Evolutionary conservation across 1,140 invertebrate genomes (phyloP).

Genomic region (Eurosta solidaginis): DNA sequence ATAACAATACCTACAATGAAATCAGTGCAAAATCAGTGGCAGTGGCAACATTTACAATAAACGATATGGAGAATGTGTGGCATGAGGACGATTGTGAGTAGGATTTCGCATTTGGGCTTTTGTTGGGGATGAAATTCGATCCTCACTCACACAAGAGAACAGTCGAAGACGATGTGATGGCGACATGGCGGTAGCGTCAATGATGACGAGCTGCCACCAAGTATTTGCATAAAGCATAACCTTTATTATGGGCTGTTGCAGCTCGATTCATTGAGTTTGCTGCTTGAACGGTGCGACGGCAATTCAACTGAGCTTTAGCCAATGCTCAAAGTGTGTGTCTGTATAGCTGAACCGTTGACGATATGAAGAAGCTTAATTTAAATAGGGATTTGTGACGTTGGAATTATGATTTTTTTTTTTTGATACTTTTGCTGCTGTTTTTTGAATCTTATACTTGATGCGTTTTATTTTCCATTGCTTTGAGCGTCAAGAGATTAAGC

Average conservation of each 20-base stretch:
- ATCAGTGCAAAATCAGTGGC: constrained; percentile 2
- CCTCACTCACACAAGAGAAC: constrained; percentile 39
- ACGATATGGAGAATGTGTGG: neutral
- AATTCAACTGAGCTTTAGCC: no score
- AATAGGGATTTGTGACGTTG: constrained; percentile 51
- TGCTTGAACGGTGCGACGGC: neutral
- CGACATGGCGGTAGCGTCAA: neutral
- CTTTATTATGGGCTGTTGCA: constrained; percentile 20
- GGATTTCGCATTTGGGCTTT: constrained; percentile 34
- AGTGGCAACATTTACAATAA: constrained; percentile 25
- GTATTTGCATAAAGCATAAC: constrained; percentile 30
- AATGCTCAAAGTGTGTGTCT: neutral
- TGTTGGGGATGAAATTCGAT: constrained; percentile 59
- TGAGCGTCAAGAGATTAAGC: constrained; percentile 44
- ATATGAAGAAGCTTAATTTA: constrained; percentile 55
- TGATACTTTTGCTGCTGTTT: constrained; percentile 23
- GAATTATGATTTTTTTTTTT: constrained; percentile 41
- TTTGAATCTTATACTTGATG: constrained; percentile 2
- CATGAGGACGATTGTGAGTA: neutral
- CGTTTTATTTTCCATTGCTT: neutral
- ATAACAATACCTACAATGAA: neutral
- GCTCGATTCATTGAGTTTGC: constrained; percentile 3
- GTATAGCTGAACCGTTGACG: neutral
- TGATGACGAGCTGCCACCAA: neutral
- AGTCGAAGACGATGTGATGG: neutral